Base-by-base conservation (phyloP, 2,888 invertebrate species). In the Drosophila nr. medialis region DNA sequence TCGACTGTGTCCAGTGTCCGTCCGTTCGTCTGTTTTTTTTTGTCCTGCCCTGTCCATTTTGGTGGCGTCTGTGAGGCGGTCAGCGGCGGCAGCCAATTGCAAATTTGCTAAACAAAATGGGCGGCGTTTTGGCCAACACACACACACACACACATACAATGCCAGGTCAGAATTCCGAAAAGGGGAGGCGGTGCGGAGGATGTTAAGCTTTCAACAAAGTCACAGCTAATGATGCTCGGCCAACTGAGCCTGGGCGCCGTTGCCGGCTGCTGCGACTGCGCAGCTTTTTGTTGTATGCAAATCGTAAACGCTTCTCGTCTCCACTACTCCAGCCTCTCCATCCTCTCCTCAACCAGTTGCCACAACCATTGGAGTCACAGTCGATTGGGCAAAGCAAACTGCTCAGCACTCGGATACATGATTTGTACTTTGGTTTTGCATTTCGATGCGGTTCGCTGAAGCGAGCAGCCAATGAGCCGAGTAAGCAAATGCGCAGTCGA, bases 61-160 rank as follows among this genome's bases (percentile, higher is more conserved):
- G 64, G 40, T 66, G 75, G 79, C 77, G 77, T 65, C 75, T 63
- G 38, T 56, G 69, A 49, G 79, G 42, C 77, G 79, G 69, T 75
- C 72, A 79, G 63, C 70, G 64, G 48, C 74, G 68, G 65, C 86
- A 90, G 73, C 86, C 86, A 86, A 86, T 86, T 86, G 86, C 86
- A 86, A 86, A 86, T 86, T 86, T 90, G 90, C 86, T 90, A 49
- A 86, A 80, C 86, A 90, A 89, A 90, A 89, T 86, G 86, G 90
- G 86, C 90, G 86, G 89, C 79, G 87, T 85, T 85, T 72, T 54
- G 81, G 55, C 63, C 61, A 71, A 71, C 59, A 34, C 38, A 59
- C 30, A 55, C 36, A 72, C 53, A 30, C 36, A 58, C 32, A 72
- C 58, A 30, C 40, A 55, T 21, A 42, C 63, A 42, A 48, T 58